A percentile compares a stretch with the other conserved stretches of the same genome.
Conservation (phyloP, 2,888 invertebrate genomes). For the Chrysomela aeneicollis region DNA sequence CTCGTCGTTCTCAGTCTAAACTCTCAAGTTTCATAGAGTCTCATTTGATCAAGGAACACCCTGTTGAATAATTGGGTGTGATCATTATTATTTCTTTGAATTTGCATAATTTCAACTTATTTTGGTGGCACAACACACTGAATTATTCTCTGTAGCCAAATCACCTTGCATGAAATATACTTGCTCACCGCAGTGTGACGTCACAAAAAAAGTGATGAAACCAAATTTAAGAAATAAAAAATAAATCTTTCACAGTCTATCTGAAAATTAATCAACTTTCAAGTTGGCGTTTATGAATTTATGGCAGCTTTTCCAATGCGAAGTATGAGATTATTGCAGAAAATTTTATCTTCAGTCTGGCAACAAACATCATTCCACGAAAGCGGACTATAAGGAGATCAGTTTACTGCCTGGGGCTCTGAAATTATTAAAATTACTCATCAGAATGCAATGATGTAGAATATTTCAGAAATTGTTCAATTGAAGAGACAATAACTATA, state of each 20-base stretch:
- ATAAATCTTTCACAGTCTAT: not conserved
- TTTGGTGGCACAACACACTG: no score
- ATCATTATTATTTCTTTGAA: no score
- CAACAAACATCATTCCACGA: not conserved
- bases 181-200: not conserved
- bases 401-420: not conserved
- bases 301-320: not conserved
- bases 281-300: not conserved
- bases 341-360: not conserved
- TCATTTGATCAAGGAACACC: no score
- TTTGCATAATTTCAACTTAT: no score
- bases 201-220: not conserved
- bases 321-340: not conserved
- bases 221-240: not conserved
- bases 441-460: no score
- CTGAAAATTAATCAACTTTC: not conserved
- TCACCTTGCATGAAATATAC: not conserved
- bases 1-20: no score
- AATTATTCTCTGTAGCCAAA: not conserved
- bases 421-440: no score
- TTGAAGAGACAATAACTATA: no score
- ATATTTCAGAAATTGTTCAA: not conserved
- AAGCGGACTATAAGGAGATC: not conserved
- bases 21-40: no score
- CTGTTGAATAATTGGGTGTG: no score